Percentiles rank a stretch among this genome's conserved stretches.
Conservation (phyloP, 2,113 vertebrate genomes). For the Pygoscelis adeliae region DNA sequence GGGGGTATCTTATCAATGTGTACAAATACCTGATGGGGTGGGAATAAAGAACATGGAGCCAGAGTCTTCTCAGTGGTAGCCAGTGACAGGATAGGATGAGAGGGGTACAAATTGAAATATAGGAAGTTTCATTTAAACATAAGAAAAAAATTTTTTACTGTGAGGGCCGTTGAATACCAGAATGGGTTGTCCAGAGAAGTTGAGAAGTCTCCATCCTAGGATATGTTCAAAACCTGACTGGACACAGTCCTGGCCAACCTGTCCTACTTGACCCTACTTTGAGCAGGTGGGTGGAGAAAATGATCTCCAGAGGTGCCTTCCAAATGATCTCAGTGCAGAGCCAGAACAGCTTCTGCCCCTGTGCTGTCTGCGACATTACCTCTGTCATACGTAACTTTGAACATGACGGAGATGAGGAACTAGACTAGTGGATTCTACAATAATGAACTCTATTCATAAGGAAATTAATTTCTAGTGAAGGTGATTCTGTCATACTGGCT, state of each 20-base stretch:
- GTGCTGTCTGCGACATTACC: background rate
- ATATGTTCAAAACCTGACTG: background rate
- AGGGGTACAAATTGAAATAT: background rate
- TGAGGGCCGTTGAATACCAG: background rate
- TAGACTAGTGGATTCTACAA: background rate
- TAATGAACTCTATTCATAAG: background rate
- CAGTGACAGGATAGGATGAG: background rate
- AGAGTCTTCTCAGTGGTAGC: background rate
- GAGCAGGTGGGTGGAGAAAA: background rate
- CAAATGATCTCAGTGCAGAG: background rate
- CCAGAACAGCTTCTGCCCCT: background rate
- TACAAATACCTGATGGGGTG: background rate
- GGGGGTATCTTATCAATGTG: background rate
- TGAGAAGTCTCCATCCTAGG: background rate
- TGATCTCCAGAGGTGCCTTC: background rate
- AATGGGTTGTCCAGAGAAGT: background rate
- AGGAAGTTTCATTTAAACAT: background rate
- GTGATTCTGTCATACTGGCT: background rate
- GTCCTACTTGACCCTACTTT: background rate
- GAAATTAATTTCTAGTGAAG: constrained; percentile 2
- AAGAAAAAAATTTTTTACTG: background rate
- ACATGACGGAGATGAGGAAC: background rate
- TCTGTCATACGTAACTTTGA: background rate
- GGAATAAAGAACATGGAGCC: background rate
- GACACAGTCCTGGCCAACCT: background rate